Conservation (phyloP, 2,888 invertebrate genomes). For the Diadegma fenestrale region DNA sequence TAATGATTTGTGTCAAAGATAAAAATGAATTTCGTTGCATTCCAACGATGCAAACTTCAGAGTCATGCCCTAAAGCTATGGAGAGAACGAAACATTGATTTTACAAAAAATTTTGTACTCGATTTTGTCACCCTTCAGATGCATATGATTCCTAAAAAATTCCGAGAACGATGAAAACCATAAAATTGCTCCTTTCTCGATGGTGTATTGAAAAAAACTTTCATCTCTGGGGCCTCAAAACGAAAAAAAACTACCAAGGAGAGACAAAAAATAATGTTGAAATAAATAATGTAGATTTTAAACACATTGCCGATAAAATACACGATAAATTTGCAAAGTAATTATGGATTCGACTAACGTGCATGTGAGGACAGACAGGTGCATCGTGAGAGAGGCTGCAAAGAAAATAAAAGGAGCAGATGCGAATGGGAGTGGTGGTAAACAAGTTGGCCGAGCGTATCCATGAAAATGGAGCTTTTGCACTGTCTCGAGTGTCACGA, state of each 20-base stretch:
- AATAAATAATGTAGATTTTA: neutral
- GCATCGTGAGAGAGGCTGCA: constrained; percentile 34
- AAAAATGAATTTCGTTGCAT: too few relatives aligned
- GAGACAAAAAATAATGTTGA: neutral
- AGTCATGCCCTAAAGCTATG: too few relatives aligned
- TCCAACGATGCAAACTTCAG: too few relatives aligned
- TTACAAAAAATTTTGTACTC: too few relatives aligned
- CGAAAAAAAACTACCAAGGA: neutral
- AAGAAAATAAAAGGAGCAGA: constrained; percentile 39
- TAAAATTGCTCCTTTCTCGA: too few relatives aligned
- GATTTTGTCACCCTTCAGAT: too few relatives aligned
- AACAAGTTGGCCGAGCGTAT: constrained; percentile 34
- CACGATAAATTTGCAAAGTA: neutral
- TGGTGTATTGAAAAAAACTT: too few relatives aligned
- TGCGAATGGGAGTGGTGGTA: constrained; percentile 28
- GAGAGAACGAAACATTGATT: too few relatives aligned
- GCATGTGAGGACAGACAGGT: constrained; percentile 40
- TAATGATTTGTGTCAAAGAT: too few relatives aligned
- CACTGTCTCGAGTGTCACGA: constrained; percentile 31
- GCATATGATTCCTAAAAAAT: too few relatives aligned
- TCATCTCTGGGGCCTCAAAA: too few relatives aligned
- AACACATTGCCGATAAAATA: constrained; percentile 7
- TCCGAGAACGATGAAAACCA: too few relatives aligned
- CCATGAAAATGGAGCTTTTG: constrained; percentile 20
- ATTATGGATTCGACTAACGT: constrained; percentile 21